Evolutionary conservation across 2,797 vertebrate species (phyloP), one percentile per base, ranked within the genome.

Genomic region (Epinephelus awoara): DNA sequence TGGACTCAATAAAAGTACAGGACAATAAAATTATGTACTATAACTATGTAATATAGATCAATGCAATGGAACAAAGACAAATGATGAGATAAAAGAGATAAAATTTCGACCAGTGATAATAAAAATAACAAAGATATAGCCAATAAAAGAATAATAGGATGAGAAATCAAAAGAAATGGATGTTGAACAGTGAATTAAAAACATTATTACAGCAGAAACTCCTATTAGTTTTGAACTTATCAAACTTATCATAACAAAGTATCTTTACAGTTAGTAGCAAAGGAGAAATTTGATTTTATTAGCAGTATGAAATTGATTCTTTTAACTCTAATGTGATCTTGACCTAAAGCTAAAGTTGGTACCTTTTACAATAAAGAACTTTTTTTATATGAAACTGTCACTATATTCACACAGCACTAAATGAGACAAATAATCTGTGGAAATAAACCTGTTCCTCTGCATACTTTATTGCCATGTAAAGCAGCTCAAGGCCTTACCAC

Each of bases 181-280:
- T 1, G 23, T 19, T 68, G 42, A 57, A 78, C 64, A 50, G n/a
- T 73, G 21, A 68, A 54, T 67, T 62, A 38, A 57, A 57, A 50
- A 19, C 1, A 2, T 67, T 47, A 54, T 23, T 67, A 29, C 42
- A 42, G 50, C 6, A 47, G 10, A 54, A 18, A 44, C 6, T 80
- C 12, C 52, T 34, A 34, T 34, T 34, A 34, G 34, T 34, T 34
- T 34, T 34, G 34, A 7, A 34, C 34, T 34, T 34, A 34, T 34
- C 34, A 29, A 6, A 29, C 27, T 6, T 29, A 29, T 29, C 27
- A 29, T 29, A 29, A 29, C 27, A 29, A 29, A 29, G 27, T 29
- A 29, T 29, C 27, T 29, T 29, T 29, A 29, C 27, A 29, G 27
- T 29, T 29, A 29, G 27, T 29, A 6, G 27, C 27, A 29, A 29